These are phyloP conservation scores for Polypedilum pembai DNA, from an alignment of 1,140 invertebrate genomes.

Conservation along the genomic window DNA sequence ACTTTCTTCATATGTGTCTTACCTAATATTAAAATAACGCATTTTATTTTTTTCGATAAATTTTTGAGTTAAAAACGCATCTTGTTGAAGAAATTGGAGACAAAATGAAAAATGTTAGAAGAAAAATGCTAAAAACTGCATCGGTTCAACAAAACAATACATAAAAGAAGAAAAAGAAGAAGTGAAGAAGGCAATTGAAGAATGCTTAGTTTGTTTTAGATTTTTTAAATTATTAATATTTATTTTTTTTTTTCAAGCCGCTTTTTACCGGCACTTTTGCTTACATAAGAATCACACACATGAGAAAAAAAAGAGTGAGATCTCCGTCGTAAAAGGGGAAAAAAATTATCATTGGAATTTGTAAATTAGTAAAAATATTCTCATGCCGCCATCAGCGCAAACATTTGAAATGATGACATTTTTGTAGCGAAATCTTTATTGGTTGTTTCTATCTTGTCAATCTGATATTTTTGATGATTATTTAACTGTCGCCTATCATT, in stretches of 20 bases:
- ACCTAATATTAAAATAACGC: conserved; percentile 24
- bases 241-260: neutral
- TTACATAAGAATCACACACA: neutral
- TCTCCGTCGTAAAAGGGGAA: neutral
- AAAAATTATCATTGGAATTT: neutral
- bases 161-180: too few species aligned
- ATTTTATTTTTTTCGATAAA: neutral
- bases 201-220: neutral
- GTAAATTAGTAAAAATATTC: conserved; percentile 3
- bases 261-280: conserved; percentile 14
- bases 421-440: neutral
- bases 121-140: neutral
- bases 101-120: too few species aligned
- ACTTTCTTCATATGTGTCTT: conserved; percentile 25
- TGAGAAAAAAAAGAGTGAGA: neutral
- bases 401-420: neutral
- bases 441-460: conserved; percentile 2
- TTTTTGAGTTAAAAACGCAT: too few species aligned
- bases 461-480: conserved; percentile 1
- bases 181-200: conserved; percentile 1
- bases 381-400: neutral
- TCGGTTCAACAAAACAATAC: neutral
- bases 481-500: neutral
- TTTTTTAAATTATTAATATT: neutral
- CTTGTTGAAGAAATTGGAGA: too few species aligned